Evolutionary conservation across 2,797 vertebrate genomes (phyloP).

Genomic region (Dallia pectoralis): DNA sequence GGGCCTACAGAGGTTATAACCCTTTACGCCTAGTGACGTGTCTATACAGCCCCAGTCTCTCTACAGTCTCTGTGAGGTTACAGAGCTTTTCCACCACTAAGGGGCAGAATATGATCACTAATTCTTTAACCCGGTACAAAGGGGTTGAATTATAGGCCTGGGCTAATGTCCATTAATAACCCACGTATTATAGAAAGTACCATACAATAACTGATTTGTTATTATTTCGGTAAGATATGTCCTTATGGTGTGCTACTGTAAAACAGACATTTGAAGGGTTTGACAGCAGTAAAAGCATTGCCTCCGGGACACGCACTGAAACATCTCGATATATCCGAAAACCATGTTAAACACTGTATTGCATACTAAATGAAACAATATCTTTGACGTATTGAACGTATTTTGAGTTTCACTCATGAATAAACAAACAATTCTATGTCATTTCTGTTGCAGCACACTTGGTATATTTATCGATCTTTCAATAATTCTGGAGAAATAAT

Average conservation of each 20-base stretch:
- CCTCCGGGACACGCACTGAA: neutral
- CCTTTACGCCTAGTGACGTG: neutral
- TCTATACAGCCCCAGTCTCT: neutral
- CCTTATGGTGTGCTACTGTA: neutral
- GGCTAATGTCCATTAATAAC: constrained; percentile 22
- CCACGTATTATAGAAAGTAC: neutral
- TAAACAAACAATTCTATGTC: neutral
- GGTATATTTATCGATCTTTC: neutral
- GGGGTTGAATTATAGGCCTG: neutral
- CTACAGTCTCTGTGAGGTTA: constrained; percentile 28
- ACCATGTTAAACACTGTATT: neutral
- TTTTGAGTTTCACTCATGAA: neutral
- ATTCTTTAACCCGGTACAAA: constrained; percentile 39
- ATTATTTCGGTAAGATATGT: neutral
- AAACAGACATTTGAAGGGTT: neutral
- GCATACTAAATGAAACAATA: neutral
- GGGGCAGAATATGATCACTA: constrained; percentile 79
- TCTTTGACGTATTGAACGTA: neutral
- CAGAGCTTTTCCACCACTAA: constrained; percentile 72
- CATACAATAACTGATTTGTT: neutral
- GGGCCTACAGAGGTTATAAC: neutral
- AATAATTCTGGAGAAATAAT: neutral
- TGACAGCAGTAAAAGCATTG: neutral
- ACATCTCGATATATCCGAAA: neutral
- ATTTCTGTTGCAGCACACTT: neutral